Evolutionary conservation across 2,888 invertebrate genomes (phyloP), one percentile per base, ranked within the genome.

Genomic region (Antitype chi): DNA sequence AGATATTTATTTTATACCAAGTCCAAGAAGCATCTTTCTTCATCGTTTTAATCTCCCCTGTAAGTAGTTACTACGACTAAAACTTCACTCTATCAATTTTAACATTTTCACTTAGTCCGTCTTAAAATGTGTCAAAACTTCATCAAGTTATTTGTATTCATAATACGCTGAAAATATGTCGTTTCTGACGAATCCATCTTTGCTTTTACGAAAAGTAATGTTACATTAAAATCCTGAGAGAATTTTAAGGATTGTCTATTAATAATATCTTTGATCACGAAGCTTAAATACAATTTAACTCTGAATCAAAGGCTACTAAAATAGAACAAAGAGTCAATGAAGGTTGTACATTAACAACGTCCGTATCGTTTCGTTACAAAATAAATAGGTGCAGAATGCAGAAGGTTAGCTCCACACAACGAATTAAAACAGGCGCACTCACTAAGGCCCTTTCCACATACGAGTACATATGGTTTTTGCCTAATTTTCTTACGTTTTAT

Each of bases 291-390:
- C 57, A 82, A 76, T 86, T 77, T 75, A 63, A 77, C 53, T 74
- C 28, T 53, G 57, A 75, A 69, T 75, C 53, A 74, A 71, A 82
- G 78, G 62, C 74, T 71, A 74, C 78, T 83, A 68, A 77, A 82
- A 78, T 64, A 68, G 78, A 80, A 85, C 82, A 86, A 87, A 81
- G 85, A 76, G 68, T 79, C 66, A 81, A 76, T 77, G 78, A 68
- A 84, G 77, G 69, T 72, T 73, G 59, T 78, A 82, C 53, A 79
- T 83, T 84, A 76, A 74, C 64, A 71, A 74, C 32, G 60, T 78
- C 67, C 66, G 64, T 80, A 70, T 86, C 69, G 60, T 38, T 70
- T 47, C 13, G 5, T n/a, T 11, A 63, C 15, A 5, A 60, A 62
- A 28, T 49, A 38, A 15, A 60, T 8, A 53, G 2, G 2, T 32